phyloP scores from a whole-genome alignment of 2,797 vertebrate genomes.

The Helarctos malayanus region DNA sequence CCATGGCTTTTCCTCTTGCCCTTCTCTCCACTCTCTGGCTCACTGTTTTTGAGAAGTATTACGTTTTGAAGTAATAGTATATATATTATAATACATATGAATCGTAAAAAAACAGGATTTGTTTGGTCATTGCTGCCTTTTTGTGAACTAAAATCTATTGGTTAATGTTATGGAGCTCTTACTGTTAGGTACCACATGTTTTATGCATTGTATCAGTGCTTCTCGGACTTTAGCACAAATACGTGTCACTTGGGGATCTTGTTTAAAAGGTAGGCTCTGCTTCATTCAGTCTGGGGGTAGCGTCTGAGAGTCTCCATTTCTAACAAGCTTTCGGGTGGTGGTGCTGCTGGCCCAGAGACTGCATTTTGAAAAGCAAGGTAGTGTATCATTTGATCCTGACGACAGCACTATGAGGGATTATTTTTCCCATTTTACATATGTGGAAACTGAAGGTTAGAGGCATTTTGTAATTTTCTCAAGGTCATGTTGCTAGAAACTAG shows the following conservation, averaged over 20 bases:
- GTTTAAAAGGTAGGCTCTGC: not conserved
- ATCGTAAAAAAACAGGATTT: not conserved
- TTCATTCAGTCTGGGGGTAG: not conserved
- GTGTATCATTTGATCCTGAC: not conserved
- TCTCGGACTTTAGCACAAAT: slow-evolving; percentile 7
- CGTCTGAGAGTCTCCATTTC: not conserved
- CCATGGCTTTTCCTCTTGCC: not conserved
- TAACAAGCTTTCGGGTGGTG: not conserved
- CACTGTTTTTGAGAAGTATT: not conserved
- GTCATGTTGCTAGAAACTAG: not conserved
- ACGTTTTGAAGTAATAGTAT: not conserved
- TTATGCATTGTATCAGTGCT: not conserved
- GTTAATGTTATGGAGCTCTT: not conserved
- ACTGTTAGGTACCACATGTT: not conserved
- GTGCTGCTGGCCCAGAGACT: not conserved
- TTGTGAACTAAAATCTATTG: not conserved
- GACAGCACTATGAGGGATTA: not conserved
- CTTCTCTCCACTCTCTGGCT: not conserved
- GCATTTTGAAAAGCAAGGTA: not conserved
- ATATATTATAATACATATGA: not conserved
- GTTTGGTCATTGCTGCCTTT: not conserved
- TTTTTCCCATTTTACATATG: not conserved
- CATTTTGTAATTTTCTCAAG: not conserved
- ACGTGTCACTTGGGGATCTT: not conserved
- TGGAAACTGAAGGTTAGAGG: not conserved